These are phyloP conservation scores for Ophthalmolycus amberensis DNA, from an alignment of 2,113 vertebrate species.

Conservation along the genomic window DNA sequence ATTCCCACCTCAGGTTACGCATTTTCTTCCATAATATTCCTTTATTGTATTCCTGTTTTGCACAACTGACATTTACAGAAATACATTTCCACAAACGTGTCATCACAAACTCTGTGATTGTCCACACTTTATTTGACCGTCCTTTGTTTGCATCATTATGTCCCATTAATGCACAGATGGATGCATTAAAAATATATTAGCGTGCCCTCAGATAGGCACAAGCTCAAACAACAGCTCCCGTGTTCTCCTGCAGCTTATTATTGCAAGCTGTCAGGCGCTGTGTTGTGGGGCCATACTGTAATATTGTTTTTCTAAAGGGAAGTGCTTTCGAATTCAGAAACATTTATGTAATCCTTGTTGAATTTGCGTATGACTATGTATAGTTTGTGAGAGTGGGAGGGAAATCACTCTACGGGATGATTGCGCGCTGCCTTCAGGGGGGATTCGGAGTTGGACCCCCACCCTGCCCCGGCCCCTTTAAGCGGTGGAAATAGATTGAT, in stretches of 20 bases:
- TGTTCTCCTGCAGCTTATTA: constrained; percentile 56
- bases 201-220: constrained; percentile 42
- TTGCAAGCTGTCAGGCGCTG: constrained; percentile 50
- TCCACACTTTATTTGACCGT: constrained; percentile 50
- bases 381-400: constrained; percentile 39
- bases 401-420: constrained; percentile 53
- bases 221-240: constrained; percentile 52
- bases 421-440: constrained; percentile 45
- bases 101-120: constrained; percentile 32
- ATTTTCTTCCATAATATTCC: constrained; percentile 25
- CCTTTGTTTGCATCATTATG: constrained; percentile 57
- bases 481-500: constrained; percentile 57
- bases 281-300: constrained; percentile 54
- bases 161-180: constrained; percentile 64
- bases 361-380: constrained; percentile 68
- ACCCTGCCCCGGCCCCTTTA: constrained; percentile 19
- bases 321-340: constrained; percentile 51
- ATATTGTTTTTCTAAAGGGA: constrained; percentile 66
- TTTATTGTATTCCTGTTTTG: constrained; percentile 28
- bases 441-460: constrained; percentile 35
- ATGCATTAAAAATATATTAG: constrained; percentile 69
- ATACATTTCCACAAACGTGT: constrained; percentile 55
- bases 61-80: constrained; percentile 26
- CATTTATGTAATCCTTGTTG: constrained; percentile 69
- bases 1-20: constrained; percentile 43